Evolutionary conservation across 2,797 vertebrate species (phyloP).

Genomic region (Spondyliosoma cantharus): DNA sequence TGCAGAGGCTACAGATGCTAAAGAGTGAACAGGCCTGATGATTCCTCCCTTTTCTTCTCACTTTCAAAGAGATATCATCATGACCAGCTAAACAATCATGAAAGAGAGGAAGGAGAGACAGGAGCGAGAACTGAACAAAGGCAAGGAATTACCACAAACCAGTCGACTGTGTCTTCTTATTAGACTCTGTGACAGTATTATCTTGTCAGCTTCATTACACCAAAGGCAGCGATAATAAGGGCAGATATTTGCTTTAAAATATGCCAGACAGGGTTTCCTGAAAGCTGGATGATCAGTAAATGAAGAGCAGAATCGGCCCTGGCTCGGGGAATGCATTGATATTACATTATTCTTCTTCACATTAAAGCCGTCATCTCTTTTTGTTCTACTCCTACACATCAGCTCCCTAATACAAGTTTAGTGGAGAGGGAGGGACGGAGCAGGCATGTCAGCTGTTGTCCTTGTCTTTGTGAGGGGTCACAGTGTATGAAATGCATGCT

Average conservation of each 20-base stretch:
- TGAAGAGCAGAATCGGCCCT: conserved; percentile 45
- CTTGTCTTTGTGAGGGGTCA: conserved; percentile 62
- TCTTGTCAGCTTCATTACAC: conserved; percentile 76
- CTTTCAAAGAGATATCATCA: conserved; percentile 83
- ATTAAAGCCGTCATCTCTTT: conserved; percentile 73
- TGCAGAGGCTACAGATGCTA: conserved; percentile 75
- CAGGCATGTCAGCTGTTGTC: conserved; percentile 75
- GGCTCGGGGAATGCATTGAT: conserved; percentile 45
- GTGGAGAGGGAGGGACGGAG: conserved; percentile 45
- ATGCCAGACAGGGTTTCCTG: conserved; percentile 63
- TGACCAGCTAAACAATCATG: conserved; percentile 78
- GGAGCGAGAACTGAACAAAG: conserved; percentile 74
- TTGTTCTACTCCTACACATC: conserved; percentile 55
- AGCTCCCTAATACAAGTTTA: conserved; percentile 56
- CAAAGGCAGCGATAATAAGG: conserved; percentile 73
- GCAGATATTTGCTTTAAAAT: conserved; percentile 70
- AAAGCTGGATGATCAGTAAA: conserved; percentile 66
- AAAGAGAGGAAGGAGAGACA: conserved; percentile 65
- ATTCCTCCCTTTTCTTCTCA: conserved; percentile 62
- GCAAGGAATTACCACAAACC: conserved; percentile 71
- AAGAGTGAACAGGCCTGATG: conserved; percentile 72
- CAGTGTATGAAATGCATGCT: conserved; percentile 21
- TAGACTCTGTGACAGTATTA: conserved; percentile 74
- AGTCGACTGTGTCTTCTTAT: conserved; percentile 72
- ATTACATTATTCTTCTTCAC: conserved; percentile 61